Evolutionary conservation across 2,797 vertebrate species (phyloP), one percentile per base, ranked within the genome.

Genomic region (Megalops cyprinoides): DNA sequence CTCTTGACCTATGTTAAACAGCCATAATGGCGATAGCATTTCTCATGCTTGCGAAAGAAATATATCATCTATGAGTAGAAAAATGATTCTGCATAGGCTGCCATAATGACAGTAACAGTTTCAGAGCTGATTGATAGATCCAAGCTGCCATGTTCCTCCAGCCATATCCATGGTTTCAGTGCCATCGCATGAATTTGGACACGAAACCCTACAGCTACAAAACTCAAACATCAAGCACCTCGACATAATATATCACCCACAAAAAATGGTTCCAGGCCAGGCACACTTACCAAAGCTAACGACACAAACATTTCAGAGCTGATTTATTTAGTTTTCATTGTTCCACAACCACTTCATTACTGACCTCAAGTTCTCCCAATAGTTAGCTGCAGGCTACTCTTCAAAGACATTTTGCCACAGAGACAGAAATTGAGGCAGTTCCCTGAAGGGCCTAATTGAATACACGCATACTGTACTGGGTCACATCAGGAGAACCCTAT

Each of bases 271-370:
- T 44, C 65, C 65, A 23, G 65, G 65, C 37, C 65, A 42, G n/a
- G 65, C 7, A 23, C 37, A 69, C 65, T 65, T 69, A 69, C 44
- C 65, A 69, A 42, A 69, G 65, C 65, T 44, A 42, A 69, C 37
- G 20, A 69, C 39, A 65, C 65, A 69, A 69, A 69, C 65, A 69
- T 39, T 42, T 69, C 65, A 69, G 65, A 39, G 34, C 23, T 42
- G 65, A 69, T 69, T 69, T 69, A 69, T 69, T 69, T 69, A 42
- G 39, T 18, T 23, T 42, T 69, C 37, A 69, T 69, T 69, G 65
- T 69, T 69, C 39, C 65, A 44, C 65, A 69, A 69, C 65, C 65
- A 44, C 65, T 69, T 69, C 65, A n/a, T 69, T 69, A 69, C 37
- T 69, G 65, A 69, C 39, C 65, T 42, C 65, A 44, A 69, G 14